These are phyloP conservation scores for Dasypogon diadema DNA, from an alignment of 2,888 invertebrate genomes.

Conservation along the genomic window DNA sequence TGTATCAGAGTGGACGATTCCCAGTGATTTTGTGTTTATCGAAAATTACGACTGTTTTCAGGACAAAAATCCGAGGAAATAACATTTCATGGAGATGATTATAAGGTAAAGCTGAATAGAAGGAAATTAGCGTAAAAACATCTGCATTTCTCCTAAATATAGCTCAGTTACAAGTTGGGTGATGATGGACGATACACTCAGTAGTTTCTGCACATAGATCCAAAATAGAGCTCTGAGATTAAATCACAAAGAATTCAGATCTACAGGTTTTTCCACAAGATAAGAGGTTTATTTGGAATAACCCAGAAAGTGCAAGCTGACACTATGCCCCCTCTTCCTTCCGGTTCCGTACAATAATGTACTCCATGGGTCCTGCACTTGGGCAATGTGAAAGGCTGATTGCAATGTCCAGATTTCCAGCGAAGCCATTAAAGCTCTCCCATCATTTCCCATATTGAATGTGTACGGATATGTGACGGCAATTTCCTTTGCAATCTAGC, in stretches of 20 bases:
- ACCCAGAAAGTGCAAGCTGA: background rate
- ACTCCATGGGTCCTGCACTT: background rate
- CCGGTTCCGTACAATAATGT: too few species aligned
- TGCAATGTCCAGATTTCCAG: background rate
- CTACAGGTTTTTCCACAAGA: background rate
- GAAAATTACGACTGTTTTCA: slow-evolving; percentile 4
- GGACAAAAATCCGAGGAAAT: background rate
- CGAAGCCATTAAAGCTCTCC: background rate
- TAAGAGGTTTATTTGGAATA: background rate
- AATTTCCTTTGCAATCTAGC: slow-evolving; percentile 29
- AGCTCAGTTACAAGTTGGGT: background rate
- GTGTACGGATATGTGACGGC: slow-evolving; percentile 6
- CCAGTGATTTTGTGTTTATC: slow-evolving; percentile 21
- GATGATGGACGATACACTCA: background rate
- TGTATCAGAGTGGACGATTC: background rate
- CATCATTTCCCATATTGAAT: slow-evolving; percentile 22
- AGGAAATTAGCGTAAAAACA: background rate
- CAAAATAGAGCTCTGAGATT: background rate
- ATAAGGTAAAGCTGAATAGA: slow-evolving; percentile 14
- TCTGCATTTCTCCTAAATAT: background rate
- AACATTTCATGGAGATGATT: slow-evolving; percentile 39
- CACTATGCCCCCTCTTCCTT: too few species aligned
- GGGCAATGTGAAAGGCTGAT: background rate
- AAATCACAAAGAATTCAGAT: background rate
- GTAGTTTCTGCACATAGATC: slow-evolving; percentile 13